Percentiles rank a stretch among this genome's conserved stretches.
phyloP scores from a whole-genome alignment of 2,888 invertebrate genomes.

The Synanthedon andrenaeformis region DNA sequence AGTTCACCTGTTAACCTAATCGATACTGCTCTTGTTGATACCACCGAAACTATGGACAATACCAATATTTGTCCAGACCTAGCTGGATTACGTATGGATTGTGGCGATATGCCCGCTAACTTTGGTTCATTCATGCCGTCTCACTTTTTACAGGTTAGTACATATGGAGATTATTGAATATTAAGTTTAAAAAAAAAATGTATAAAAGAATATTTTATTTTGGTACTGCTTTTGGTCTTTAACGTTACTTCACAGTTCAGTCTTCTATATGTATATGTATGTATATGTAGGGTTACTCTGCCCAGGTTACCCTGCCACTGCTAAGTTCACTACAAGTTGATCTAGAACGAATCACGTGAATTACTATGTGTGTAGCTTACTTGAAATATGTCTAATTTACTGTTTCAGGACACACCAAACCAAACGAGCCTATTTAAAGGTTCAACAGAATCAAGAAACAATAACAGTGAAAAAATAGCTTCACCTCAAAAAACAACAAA shows the following conservation, averaged over 20 bases:
- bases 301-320: too few relatives aligned
- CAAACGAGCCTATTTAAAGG: conserved; percentile 24
- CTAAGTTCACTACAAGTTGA: too few relatives aligned
- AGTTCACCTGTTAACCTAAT: conserved; percentile 35
- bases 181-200: too few relatives aligned
- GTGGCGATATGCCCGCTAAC: conserved; percentile 38
- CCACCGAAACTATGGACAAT: conserved; percentile 14
- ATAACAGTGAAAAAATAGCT: conserved; percentile 4
- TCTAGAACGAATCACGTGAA: too few relatives aligned
- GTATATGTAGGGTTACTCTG: too few relatives aligned
- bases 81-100: conserved; percentile 43
- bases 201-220: too few relatives aligned
- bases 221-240: too few relatives aligned
- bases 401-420: conserved; percentile 29
- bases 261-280: too few relatives aligned
- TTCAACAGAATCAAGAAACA: conserved; percentile 24
- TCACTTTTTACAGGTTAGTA: conserved; percentile 51
- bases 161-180: too few relatives aligned
- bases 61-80: conserved; percentile 40
- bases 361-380: too few relatives aligned
- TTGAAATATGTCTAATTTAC: neutral
- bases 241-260: too few relatives aligned
- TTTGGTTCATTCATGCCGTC: conserved; percentile 64
- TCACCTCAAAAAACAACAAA: conserved; percentile 16
- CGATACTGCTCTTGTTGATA: conserved; percentile 33